phyloP scores from a whole-genome alignment of 2,113 vertebrate genomes.

The Rhodinocichla rosea region DNA sequence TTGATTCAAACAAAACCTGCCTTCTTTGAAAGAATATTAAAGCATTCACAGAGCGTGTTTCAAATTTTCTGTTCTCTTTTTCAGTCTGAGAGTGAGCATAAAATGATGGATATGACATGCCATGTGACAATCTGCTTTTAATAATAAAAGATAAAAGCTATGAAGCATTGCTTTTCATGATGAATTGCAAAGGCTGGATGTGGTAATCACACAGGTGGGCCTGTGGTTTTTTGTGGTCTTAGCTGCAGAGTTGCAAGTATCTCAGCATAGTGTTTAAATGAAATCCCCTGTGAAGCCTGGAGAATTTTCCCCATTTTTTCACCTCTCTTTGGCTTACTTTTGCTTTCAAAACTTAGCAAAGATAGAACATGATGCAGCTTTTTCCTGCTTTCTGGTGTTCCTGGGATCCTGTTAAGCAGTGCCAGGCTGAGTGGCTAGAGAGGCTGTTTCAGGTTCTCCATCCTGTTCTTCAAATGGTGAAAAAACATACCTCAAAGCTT shows the following conservation, averaged over 20 bases:
- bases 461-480: slow-evolving; percentile 50
- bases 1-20: slow-evolving; percentile 7
- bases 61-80: slow-evolving; percentile 16
- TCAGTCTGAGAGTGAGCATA: not conserved
- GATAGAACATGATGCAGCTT: not conserved
- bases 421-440: slow-evolving; percentile 2
- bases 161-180: not conserved
- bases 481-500: slow-evolving; percentile 42
- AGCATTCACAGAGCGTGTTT: not conserved
- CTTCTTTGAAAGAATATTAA: slow-evolving; percentile 29
- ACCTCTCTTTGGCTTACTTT: not conserved
- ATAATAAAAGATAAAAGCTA: slow-evolving; percentile 27
- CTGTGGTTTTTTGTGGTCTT: not conserved
- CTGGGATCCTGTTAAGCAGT: slow-evolving; percentile 14
- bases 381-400: not conserved
- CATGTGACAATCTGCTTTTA: not conserved
- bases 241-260: not conserved
- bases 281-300: not conserved
- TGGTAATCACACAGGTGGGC: not conserved
- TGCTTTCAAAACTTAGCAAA: slow-evolving; percentile 6
- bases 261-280: not conserved
- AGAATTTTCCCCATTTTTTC: not conserved
- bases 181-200: slow-evolving; percentile 7
- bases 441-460: slow-evolving; percentile 46
- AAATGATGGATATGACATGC: slow-evolving; percentile 9